phyloP scores from a whole-genome alignment of 2,113 vertebrate genomes.

The Actenoides hombroni region DNA sequence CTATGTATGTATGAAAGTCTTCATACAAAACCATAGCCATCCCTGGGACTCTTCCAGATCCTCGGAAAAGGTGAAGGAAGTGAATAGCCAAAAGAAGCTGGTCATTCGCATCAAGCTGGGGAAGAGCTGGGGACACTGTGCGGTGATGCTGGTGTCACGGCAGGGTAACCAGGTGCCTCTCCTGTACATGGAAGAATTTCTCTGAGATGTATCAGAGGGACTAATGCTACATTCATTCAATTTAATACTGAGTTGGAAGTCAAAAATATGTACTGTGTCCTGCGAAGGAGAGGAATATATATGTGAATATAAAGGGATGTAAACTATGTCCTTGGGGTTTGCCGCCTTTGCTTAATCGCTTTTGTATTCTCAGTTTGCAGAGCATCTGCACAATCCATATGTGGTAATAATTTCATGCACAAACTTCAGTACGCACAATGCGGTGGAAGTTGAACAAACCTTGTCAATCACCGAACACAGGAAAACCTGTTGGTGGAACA shows the following conservation, averaged over 20 bases:
- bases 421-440: not conserved
- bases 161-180: not conserved
- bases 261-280: not conserved
- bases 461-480: conserved; percentile 13
- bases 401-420: conserved; percentile 12
- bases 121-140: not conserved
- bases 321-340: not conserved
- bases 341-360: not conserved
- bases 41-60: not conserved
- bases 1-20: not conserved
- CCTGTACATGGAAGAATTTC: not conserved
- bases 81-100: not conserved
- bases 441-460: not conserved
- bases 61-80: not conserved
- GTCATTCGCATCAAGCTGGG: not conserved
- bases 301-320: not conserved
- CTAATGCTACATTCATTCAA: not conserved
- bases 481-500: conserved; percentile 42
- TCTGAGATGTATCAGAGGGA: not conserved
- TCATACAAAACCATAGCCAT: not conserved
- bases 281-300: not conserved
- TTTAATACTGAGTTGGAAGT: not conserved
- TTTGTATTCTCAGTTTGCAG: not conserved
- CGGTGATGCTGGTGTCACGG: not conserved
- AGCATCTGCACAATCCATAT: not conserved